Evolutionary conservation across 2,888 invertebrate genomes (phyloP).

Genomic region (Apotomis betuletana): DNA sequence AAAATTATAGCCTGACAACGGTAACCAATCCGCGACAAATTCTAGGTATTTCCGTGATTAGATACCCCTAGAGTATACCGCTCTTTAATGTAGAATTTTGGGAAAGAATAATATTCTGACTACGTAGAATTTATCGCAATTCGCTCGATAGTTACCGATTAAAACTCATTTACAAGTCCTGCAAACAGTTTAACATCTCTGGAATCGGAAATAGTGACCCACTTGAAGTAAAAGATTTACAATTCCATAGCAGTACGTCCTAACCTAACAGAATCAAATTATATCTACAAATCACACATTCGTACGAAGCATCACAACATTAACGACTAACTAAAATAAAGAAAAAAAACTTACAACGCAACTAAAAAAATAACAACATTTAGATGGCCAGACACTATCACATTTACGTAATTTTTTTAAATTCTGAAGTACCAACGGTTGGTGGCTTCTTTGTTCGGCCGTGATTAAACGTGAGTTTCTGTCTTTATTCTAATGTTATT

Average conservation of each 20-base stretch:
- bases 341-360: conserved; percentile 69
- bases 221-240: conserved; percentile 1
- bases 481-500: too few relatives aligned
- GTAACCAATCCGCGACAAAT: too few relatives aligned
- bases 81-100: too few relatives aligned
- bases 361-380: conserved; percentile 62
- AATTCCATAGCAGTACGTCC: background rate
- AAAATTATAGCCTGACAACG: too few relatives aligned
- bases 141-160: too few relatives aligned
- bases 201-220: conserved; percentile 1
- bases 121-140: too few relatives aligned
- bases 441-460: too few relatives aligned
- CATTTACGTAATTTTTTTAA: background rate
- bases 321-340: conserved; percentile 50
- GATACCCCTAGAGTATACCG: too few relatives aligned
- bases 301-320: conserved; percentile 52
- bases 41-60: too few relatives aligned
- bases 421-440: background rate
- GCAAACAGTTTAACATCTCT: background rate
- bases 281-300: conserved; percentile 44
- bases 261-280: conserved; percentile 17
- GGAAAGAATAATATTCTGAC: too few relatives aligned
- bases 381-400: conserved; percentile 25
- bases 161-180: too few relatives aligned
- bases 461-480: too few relatives aligned